Percentiles rank a stretch among this genome's conserved stretches.
phyloP scores from a whole-genome alignment of 2,888 invertebrate genomes.

The Hipparchia sbordonii region DNA sequence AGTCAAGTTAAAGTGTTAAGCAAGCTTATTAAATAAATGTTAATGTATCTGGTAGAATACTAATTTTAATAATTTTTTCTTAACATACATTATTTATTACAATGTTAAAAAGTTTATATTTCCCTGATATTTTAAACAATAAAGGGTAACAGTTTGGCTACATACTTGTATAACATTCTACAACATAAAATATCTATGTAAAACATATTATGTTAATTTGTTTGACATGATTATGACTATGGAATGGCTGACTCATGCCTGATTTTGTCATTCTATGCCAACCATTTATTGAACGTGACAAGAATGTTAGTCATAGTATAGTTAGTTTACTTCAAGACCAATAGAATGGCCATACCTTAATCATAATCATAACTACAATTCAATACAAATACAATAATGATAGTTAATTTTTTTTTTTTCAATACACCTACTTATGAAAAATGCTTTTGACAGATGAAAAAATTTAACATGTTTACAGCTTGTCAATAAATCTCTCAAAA shows the following conservation, averaged over 20 bases:
- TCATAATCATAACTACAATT: neutral
- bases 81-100: no score
- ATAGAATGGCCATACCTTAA: neutral
- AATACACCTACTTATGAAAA: no score
- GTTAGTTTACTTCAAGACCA: neutral
- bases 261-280: neutral
- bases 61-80: no score
- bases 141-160: neutral
- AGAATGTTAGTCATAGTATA: neutral
- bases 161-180: neutral
- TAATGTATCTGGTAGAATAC: no score
- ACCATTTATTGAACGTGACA: neutral
- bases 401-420: no score
- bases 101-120: no score
- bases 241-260: neutral
- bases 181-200: neutral
- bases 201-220: neutral
- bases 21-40: neutral
- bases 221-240: neutral
- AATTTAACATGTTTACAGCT: no score
- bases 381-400: no score
- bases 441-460: no score
- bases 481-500: no score
- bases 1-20: neutral
- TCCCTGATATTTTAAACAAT: no score